Evolutionary conservation across 2,888 invertebrate species (phyloP).

Genomic region (Drosophila prolongata): DNA sequence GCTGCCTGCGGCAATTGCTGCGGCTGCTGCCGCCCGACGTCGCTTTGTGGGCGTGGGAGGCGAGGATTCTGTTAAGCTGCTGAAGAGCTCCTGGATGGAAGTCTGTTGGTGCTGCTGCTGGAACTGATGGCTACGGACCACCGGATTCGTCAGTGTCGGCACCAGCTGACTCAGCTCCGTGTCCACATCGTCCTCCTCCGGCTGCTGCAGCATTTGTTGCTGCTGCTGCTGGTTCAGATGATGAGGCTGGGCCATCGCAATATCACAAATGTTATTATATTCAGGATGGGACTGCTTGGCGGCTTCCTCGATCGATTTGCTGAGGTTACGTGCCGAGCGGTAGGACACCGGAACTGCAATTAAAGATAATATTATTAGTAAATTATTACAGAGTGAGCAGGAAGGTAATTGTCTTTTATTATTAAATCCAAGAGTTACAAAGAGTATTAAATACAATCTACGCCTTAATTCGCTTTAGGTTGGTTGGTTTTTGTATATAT

Average conservation of each 20-base stretch:
- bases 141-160: constrained; percentile 70
- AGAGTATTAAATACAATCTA: no score
- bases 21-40: constrained; percentile 50
- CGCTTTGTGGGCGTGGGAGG: constrained; percentile 59
- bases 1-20: constrained; percentile 52
- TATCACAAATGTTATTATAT: constrained; percentile 79
- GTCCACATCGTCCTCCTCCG: constrained; percentile 61
- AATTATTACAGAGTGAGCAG: background rate
- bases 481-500: no score
- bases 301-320: constrained; percentile 84
- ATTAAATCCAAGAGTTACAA: no score
- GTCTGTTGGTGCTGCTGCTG: constrained; percentile 43
- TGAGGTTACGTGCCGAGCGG: constrained; percentile 84
- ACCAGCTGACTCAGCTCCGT: constrained; percentile 64
- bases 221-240: constrained; percentile 50
- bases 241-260: constrained; percentile 64
- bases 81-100: constrained; percentile 72
- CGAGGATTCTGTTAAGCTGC: constrained; percentile 64
- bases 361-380: background rate
- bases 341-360: constrained; percentile 67
- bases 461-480: no score
- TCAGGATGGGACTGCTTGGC: constrained; percentile 76
- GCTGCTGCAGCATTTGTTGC: constrained; percentile 39
- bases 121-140: constrained; percentile 51
- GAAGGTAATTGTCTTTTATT: no score